Percentiles rank a stretch among this genome's conserved stretches.
phyloP scores from a whole-genome alignment of 2,888 invertebrate genomes.

The Macrophya annulata region DNA sequence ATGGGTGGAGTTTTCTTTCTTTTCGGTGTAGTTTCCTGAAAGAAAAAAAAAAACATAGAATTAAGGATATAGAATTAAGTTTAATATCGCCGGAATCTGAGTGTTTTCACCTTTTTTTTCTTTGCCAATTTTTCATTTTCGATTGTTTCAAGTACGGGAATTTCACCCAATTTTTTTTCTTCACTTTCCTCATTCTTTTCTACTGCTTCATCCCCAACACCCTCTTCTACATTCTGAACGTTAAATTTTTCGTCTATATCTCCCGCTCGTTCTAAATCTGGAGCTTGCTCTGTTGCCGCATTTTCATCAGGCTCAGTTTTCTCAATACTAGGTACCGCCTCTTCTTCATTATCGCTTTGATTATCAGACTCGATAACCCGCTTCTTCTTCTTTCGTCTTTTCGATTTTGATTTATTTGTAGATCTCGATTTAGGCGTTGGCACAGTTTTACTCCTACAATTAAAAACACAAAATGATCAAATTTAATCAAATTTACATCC shows the following conservation, averaged over 20 bases:
- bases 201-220: neutral
- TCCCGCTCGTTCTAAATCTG: neutral
- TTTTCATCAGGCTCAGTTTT: constrained; percentile 83
- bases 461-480: constrained; percentile 54
- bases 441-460: constrained; percentile 71
- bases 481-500: constrained; percentile 36
- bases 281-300: constrained; percentile 70
- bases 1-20: constrained; percentile 63
- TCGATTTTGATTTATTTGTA: constrained; percentile 77
- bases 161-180: constrained; percentile 20
- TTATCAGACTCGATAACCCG: constrained; percentile 77
- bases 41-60: neutral
- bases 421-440: constrained; percentile 70
- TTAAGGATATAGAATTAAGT: neutral
- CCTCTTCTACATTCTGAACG: neutral
- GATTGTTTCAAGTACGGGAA: constrained; percentile 50
- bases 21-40: constrained; percentile 63
- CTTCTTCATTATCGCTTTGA: constrained; percentile 78
- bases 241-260: constrained; percentile 1
- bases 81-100: neutral
- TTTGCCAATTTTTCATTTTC: constrained; percentile 63
- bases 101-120: constrained; percentile 59
- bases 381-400: constrained; percentile 79
- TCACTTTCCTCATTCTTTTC: constrained; percentile 28
- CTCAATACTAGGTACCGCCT: constrained; percentile 79